phyloP scores from a whole-genome alignment of 2,113 vertebrate species.

The Dascyllus trimaculatus region DNA sequence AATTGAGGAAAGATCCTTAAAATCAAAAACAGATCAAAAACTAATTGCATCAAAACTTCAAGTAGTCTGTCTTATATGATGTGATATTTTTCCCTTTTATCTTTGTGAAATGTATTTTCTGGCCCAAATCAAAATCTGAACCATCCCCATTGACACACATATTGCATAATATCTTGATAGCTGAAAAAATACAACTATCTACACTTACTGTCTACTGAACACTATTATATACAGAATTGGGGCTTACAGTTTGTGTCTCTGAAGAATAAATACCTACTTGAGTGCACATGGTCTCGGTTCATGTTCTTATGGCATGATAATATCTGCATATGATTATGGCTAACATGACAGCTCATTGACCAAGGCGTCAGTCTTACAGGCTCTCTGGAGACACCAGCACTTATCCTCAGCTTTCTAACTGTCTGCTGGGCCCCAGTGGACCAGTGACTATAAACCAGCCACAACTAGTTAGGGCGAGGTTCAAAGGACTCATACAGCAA shows the following conservation, averaged over 20 bases:
- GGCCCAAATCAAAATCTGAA: no score
- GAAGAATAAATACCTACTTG: not conserved
- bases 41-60: no score
- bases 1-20: no score
- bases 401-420: slow-evolving; percentile 23
- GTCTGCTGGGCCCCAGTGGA: slow-evolving; percentile 20
- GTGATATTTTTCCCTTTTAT: no score
- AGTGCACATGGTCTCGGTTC: not conserved
- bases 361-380: slow-evolving; percentile 14
- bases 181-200: no score
- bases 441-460: slow-evolving; percentile 7
- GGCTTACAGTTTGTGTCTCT: not conserved
- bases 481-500: not conserved
- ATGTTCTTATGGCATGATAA: not conserved
- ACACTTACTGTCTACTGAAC: no score
- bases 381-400: not conserved
- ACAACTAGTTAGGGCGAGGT: slow-evolving; percentile 19
- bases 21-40: no score
- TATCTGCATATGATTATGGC: slow-evolving; percentile 17
- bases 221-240: no score
- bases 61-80: no score
- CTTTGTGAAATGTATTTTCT: no score
- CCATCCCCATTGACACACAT: no score
- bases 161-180: no score
- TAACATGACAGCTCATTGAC: slow-evolving; percentile 15